Conservation (phyloP, 2,888 invertebrate species). For the Flexamia atlantica region DNA sequence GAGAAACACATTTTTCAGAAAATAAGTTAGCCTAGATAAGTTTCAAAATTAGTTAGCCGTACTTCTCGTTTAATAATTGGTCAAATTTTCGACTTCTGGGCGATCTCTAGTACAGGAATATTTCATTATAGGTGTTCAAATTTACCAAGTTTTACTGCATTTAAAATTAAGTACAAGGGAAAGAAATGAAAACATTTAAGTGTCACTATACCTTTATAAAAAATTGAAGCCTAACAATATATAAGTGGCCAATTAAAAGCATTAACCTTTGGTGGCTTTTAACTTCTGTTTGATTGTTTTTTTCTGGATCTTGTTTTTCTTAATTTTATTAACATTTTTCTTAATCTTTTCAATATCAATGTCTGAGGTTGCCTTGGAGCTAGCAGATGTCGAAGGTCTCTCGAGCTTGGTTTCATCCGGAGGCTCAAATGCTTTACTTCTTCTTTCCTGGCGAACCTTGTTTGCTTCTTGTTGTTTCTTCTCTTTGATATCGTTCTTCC, state of each 20-base stretch:
- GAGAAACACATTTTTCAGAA: no score
- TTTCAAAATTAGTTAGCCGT: no score
- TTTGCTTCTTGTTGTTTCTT: slow-evolving; percentile 87
- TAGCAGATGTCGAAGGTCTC: slow-evolving; percentile 69
- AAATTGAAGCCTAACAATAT: not conserved
- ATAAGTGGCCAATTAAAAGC: not conserved
- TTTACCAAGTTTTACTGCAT: no score
- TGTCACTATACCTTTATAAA: not conserved
- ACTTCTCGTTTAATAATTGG: no score
- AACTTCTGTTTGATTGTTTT: not conserved
- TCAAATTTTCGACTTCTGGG: no score
- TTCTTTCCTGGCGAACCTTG: slow-evolving; percentile 85
- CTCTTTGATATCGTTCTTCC: slow-evolving; percentile 85
- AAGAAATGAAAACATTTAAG: not conserved
- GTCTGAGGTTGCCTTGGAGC: slow-evolving; percentile 72
- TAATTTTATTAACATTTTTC: slow-evolving; percentile 84
- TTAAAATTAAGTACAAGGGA: not conserved
- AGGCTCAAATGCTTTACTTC: slow-evolving; percentile 90
- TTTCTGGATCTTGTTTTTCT: slow-evolving; percentile 69
- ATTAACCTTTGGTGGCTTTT: not conserved
- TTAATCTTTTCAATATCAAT: slow-evolving; percentile 86
- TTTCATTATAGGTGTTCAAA: no score
- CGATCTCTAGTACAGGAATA: no score
- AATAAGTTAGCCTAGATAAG: no score
- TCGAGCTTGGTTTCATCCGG: slow-evolving; percentile 80